Evolutionary conservation across 2,888 invertebrate species (phyloP).

Genomic region (Xestia rhomboidea): DNA sequence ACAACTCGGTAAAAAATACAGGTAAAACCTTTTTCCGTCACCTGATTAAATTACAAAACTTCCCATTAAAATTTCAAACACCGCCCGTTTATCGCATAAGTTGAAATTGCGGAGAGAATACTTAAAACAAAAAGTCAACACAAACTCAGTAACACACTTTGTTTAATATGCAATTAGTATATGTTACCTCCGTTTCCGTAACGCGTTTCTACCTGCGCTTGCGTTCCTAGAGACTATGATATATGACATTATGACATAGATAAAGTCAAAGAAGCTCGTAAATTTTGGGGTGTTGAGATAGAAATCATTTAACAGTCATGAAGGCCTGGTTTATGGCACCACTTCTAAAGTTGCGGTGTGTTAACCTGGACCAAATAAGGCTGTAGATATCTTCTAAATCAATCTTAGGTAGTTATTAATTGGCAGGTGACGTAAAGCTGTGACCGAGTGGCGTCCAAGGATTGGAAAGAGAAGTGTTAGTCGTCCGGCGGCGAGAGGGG

Average conservation of each 20-base stretch:
- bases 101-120: constrained; percentile 57
- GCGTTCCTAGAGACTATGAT: constrained; percentile 22
- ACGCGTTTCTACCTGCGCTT: constrained; percentile 48
- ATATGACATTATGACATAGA: constrained; percentile 47
- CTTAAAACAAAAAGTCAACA: constrained; percentile 52
- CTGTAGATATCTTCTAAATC: constrained; percentile 5
- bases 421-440: neutral
- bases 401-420: neutral
- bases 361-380: neutral
- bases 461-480: neutral
- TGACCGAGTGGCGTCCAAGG: neutral
- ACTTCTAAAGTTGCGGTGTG: neutral
- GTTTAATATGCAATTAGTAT: constrained; percentile 60
- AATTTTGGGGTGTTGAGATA: constrained; percentile 9
- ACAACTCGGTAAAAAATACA: neutral
- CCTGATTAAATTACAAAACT: constrained; percentile 21
- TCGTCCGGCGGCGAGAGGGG: neutral
- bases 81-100: constrained; percentile 22
- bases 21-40: neutral
- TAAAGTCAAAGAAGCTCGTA: constrained; percentile 28
- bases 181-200: constrained; percentile 57
- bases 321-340: neutral
- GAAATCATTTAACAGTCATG: constrained; percentile 11
- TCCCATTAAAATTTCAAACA: constrained; percentile 46
- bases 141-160: constrained; percentile 50